phyloP scores from a whole-genome alignment of 2,888 invertebrate genomes.

The Lumbricus terrestris region DNA sequence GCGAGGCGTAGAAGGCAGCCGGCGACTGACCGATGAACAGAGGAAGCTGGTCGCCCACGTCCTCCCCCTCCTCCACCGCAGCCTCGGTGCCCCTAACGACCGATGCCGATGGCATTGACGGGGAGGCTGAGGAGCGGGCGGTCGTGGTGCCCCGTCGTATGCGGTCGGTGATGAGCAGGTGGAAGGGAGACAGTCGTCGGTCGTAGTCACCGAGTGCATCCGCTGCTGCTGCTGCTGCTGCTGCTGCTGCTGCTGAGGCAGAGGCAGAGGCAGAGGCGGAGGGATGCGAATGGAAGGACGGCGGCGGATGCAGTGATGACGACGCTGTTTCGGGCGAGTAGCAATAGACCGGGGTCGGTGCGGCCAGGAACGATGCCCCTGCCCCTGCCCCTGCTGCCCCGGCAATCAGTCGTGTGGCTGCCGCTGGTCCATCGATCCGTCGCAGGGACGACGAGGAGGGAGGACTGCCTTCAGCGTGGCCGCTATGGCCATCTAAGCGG shows the following conservation, averaged over 20 bases:
- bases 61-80: background rate
- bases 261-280: too few species aligned
- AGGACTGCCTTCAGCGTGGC: too few species aligned
- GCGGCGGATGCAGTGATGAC: too few species aligned
- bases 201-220: too few species aligned
- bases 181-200: background rate
- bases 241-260: too few species aligned
- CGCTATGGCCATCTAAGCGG: background rate
- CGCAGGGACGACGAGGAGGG: background rate
- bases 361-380: background rate
- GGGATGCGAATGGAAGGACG: too few species aligned
- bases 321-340: background rate
- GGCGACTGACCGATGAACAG: background rate
- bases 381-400: fast-evolving
- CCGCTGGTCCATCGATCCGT: background rate
- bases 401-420: background rate
- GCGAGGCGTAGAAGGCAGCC: background rate
- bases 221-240: too few species aligned
- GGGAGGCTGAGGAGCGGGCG: too few species aligned
- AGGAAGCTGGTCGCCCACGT: background rate
- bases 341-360: background rate
- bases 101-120: too few species aligned
- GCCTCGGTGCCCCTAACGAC: too few species aligned
- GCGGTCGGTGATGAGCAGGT: background rate
- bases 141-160: too few species aligned